Base-by-base conservation (phyloP, 2,113 vertebrate species). In the Centropus bengalensis region DNA sequence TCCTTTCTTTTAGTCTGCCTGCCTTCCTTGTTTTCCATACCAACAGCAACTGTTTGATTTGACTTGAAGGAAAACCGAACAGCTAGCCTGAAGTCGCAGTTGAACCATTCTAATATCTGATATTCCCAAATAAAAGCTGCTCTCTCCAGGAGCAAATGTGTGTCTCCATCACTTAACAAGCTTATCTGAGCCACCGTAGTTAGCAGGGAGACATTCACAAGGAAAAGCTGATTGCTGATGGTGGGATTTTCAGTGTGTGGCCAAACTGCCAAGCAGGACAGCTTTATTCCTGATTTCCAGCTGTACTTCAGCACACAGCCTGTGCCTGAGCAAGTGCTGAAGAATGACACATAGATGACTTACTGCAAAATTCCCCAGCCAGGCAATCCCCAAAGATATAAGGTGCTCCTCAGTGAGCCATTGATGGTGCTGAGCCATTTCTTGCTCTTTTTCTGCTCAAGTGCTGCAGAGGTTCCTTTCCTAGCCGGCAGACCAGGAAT, bases 91-190 rank as follows among this genome's bases (percentile, higher is more conserved):
- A 93, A 94, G 90, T 49, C 76, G 81, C n/a, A 93, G 84, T 81
- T 88, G 86, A 96, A 97, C 95, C 96, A 95, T 66, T 91, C 84
- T 93, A 69, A 63, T 88, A 88, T 68, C 79, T 83, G 89, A 79
- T 79, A 96, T 86, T 92, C 69, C 51, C 90, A 93, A 88, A 96
- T 56, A 81, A 94, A 86, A 80, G 69, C 75, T 77, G 62, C 67
- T 73, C 58, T 88, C 67, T 91, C 33, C 38, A 70, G 68, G 60
- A 91, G 82, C 68, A 88, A 94, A 88, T 76, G 84, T 89, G 96
- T 91, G 84, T 62, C 64, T 95, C 87, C 73, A 82, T 92, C 15
- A 4, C 56, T 88, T 96, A 96, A 96, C 63, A 62, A 95, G 88
- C 83, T 89, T 82, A 88, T 96, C 83, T 64, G 42, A 89, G 83